phyloP scores from a whole-genome alignment of 2,888 invertebrate genomes.

The Cremastinae sp. region DNA sequence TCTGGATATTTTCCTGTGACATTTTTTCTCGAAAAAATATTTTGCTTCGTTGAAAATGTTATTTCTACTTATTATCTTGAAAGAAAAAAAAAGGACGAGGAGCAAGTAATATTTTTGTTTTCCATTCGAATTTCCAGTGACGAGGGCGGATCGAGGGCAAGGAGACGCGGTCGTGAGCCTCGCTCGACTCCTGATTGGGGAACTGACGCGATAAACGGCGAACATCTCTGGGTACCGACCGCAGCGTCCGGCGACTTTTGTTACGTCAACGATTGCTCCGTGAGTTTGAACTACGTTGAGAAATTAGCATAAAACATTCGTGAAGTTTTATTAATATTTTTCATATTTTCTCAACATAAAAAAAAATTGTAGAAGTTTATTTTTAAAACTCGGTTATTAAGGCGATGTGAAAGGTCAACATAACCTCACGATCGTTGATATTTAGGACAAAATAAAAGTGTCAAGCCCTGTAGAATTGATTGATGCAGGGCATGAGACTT shows the following conservation, averaged over 20 bases:
- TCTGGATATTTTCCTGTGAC: not conserved
- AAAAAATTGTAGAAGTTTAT: no score
- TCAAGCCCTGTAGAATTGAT: no score
- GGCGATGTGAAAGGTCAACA: no score
- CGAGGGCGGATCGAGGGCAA: conserved; percentile 69
- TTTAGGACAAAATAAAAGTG: no score
- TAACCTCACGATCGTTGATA: no score
- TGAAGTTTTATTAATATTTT: no score
- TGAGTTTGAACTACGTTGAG: conserved; percentile 82
- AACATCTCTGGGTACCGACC: conserved; percentile 96
- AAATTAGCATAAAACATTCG: no score
- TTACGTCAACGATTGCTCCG: conserved; percentile 95
- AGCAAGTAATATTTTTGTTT: conserved; percentile 36
- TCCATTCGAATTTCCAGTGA: conserved; percentile 71
- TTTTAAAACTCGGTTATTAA: no score
- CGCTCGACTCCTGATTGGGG: conserved; percentile 94
- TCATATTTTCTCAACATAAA: no score
- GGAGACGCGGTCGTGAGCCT: conserved; percentile 80
- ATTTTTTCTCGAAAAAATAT: not conserved
- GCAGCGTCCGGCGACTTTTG: conserved; percentile 96
- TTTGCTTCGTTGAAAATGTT: not conserved
- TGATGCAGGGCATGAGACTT: no score
- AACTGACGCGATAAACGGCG: conserved; percentile 92
- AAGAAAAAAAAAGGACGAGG: not conserved
- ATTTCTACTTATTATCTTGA: not conserved